Conservation (phyloP, 2,797 vertebrate genomes). For the Picus viridis region DNA sequence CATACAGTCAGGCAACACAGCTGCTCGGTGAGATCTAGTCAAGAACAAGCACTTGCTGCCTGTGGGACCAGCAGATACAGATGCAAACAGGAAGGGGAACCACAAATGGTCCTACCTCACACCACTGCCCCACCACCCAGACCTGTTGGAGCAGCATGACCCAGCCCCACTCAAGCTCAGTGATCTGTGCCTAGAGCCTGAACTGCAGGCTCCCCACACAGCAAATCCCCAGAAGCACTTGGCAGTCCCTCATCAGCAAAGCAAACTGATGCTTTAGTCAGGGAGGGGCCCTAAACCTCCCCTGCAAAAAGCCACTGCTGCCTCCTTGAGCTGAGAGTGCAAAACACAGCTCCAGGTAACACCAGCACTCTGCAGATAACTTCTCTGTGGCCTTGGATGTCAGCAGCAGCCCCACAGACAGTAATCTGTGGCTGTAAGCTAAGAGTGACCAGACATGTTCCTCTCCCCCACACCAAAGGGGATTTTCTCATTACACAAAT, state of each 20-base stretch:
- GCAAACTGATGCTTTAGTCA: background rate
- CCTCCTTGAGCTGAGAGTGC: background rate
- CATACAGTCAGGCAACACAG: background rate
- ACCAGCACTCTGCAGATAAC: background rate
- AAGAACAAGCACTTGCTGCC: background rate
- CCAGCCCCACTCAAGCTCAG: background rate
- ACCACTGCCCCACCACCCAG: background rate
- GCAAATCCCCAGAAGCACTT: background rate
- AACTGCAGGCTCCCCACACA: background rate
- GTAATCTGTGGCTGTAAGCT: background rate
- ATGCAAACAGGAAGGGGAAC: background rate
- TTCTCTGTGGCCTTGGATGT: no score
- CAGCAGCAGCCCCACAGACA: no score
- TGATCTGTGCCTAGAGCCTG: background rate
- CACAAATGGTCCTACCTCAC: background rate
- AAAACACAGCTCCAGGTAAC: slow-evolving; percentile 27
- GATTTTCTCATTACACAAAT: background rate
- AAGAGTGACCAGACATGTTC: background rate
- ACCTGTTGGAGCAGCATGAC: background rate
- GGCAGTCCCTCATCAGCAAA: background rate
- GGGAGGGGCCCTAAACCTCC: background rate
- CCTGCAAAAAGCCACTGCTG: background rate
- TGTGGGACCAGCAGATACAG: background rate
- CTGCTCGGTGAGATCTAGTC: background rate
- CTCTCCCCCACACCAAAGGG: background rate